Evolutionary conservation across 2,113 vertebrate species (phyloP).

Genomic region (Caretta caretta): DNA sequence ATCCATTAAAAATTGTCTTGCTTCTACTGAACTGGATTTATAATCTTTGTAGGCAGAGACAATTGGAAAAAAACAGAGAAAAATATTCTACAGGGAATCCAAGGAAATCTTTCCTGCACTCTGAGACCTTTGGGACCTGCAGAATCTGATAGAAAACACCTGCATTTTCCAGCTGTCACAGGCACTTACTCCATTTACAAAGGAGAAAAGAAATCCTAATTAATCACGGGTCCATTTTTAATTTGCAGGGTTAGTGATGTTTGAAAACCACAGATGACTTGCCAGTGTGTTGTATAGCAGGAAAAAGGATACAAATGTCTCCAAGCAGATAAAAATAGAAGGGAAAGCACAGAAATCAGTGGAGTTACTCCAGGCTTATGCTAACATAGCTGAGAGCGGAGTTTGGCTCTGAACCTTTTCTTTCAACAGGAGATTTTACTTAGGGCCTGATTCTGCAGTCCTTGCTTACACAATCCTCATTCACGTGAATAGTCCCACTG

Average conservation of each 20-base stretch:
- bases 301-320: background rate
- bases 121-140: constrained; percentile 46
- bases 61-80: constrained; percentile 51
- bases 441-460: background rate
- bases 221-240: constrained; percentile 54
- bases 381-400: background rate
- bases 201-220: constrained; percentile 61
- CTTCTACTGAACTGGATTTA: constrained; percentile 63
- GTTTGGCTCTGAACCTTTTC: background rate
- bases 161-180: constrained; percentile 50
- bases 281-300: background rate
- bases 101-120: constrained; percentile 49
- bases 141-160: background rate
- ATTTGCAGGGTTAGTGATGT: constrained; percentile 48
- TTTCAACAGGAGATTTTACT: background rate
- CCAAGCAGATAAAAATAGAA: background rate
- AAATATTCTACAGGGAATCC: constrained; percentile 53
- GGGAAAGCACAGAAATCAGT: background rate
- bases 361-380: background rate
- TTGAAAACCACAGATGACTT: constrained; percentile 43
- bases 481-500: background rate
- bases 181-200: constrained; percentile 47
- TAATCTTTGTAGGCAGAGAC: constrained; percentile 60
- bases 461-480: background rate
- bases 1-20: constrained; percentile 53